Evolutionary conservation across 30 jellyfish, hydroid and myxozoan species (phyloP).

Genomic region (Aurelia aurita): DNA sequence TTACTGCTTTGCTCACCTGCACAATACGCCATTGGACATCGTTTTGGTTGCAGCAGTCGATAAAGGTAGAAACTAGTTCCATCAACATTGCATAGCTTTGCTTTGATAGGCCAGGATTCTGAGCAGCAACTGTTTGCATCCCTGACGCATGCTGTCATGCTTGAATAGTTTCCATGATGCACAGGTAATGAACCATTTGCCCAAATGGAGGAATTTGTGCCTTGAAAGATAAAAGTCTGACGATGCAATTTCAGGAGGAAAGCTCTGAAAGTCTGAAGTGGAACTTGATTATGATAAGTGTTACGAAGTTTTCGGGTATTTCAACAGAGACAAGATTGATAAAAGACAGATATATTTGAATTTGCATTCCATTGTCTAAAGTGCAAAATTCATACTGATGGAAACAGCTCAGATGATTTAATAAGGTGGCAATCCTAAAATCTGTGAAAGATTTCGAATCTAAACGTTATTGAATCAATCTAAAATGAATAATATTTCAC

Average conservation of each 20-base stretch:
- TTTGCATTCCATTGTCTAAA: no score
- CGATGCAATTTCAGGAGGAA: neutral
- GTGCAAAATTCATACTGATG: no score
- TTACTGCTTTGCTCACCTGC: no score
- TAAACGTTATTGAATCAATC: no score
- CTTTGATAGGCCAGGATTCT: slow-evolving; percentile 8
- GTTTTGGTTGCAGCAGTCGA: slow-evolving; percentile 36
- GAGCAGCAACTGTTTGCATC: slow-evolving; percentile 26
- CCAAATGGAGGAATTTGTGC: slow-evolving; percentile 71
- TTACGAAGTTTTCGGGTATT: neutral
- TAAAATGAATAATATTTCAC: no score
- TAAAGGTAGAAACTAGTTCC: slow-evolving; percentile 49
- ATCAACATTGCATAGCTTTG: slow-evolving; percentile 49
- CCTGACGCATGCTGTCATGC: slow-evolving; percentile 52
- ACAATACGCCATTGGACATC: slow-evolving; percentile 77
- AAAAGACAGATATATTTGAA: no score
- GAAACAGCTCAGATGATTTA: no score
- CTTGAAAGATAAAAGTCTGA: slow-evolving; percentile 9
- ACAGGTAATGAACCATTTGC: slow-evolving; percentile 67
- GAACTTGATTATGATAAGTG: neutral
- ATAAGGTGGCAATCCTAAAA: no score
- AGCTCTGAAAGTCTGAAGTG: neutral
- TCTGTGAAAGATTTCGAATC: no score
- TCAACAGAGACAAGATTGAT: neutral
- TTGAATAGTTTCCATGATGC: slow-evolving; percentile 8